Conservation (phyloP, 2,888 invertebrate genomes). For the Amphipoea lucens region DNA sequence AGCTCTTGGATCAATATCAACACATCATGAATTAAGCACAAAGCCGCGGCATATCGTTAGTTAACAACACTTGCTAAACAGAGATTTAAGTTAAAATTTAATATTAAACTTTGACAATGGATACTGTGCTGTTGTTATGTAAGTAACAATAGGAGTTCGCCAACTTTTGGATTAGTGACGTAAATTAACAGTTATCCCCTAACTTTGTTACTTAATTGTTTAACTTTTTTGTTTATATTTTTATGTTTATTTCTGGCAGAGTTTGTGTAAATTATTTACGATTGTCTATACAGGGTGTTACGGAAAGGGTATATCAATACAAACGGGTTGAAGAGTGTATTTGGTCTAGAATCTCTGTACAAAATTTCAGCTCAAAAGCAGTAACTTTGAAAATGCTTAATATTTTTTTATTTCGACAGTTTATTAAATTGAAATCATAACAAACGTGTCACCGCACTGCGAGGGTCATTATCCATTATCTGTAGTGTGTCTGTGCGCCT, state of each 20-base stretch:
- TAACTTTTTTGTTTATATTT: constrained; percentile 56
- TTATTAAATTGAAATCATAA: too few species aligned
- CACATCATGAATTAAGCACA: constrained; percentile 13
- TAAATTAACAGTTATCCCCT: constrained; percentile 61
- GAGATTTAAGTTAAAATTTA: constrained; percentile 61
- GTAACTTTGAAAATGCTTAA: too few species aligned
- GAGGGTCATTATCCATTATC: too few species aligned
- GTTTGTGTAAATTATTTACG: constrained; percentile 11
- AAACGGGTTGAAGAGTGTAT: too few species aligned
- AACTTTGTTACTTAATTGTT: constrained; percentile 58
- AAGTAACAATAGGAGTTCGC: constrained; percentile 58
- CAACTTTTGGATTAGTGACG: constrained; percentile 57
- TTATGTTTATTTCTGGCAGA: constrained; percentile 13
- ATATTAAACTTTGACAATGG: constrained; percentile 66
- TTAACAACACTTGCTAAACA: constrained; percentile 45
- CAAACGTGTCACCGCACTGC: too few species aligned
- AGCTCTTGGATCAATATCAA: not conserved
- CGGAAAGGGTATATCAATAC: too few species aligned
- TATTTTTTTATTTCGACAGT: too few species aligned
- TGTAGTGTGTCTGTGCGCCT: too few species aligned
- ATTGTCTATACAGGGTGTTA: not conserved
- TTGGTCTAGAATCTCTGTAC: too few species aligned
- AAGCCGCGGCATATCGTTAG: constrained; percentile 32
- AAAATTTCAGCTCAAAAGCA: too few species aligned
- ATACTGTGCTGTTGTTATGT: constrained; percentile 47